Base-by-base conservation (phyloP, 2,113 vertebrate genomes). In the Euleptes europaea region DNA sequence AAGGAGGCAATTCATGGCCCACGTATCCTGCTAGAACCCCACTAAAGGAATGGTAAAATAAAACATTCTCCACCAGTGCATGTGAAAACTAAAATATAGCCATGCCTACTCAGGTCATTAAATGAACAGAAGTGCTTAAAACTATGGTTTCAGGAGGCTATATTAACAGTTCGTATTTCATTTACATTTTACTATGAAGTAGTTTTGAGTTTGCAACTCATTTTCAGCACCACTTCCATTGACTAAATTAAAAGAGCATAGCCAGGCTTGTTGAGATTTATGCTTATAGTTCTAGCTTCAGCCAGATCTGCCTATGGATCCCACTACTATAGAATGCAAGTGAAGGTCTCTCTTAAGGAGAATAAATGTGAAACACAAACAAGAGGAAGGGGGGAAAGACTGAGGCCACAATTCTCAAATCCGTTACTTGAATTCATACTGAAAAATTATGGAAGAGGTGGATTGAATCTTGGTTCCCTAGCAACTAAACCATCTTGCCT, bases 221-320 rank as follows among this genome's bases (percentile, higher is more conserved):
- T 40, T 9, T 74, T 83, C 66, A 28, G 51, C 17, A 82, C 69
- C 78, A 90, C 78, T 79, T 33, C 81, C 63, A 79, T 86, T 85
- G 89, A 82, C 63, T 8, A 28, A 90, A 77, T 78, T 81, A 80
- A 70, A 35, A 82, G 63, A 84, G 86, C 63, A 67, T 10, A 44
- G 81, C 67, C 79, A 91, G 4, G 84, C 85, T 89, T 40, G 35
- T 23, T 35, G 13, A 12, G 19, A 47, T 71, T 42, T 70, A 63
- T 63, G 60, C 26, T 28, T 28, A 63, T 28, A 8, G 26, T 63
- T 57, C 54, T 23, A 57, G 5, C 54, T 57, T 19, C 19, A 23
- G 54, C 21, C 54, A 57, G 54, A 57, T 21, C 17, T 57, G 17
- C 19, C 21, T 57, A 57, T 23, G 54, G 54, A 57, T 57, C 54